A percentile compares a stretch with the other conserved stretches of the same genome.
Evolutionary conservation across 2,113 vertebrate species (phyloP).

Genomic region (Burhinus bistriatus): DNA sequence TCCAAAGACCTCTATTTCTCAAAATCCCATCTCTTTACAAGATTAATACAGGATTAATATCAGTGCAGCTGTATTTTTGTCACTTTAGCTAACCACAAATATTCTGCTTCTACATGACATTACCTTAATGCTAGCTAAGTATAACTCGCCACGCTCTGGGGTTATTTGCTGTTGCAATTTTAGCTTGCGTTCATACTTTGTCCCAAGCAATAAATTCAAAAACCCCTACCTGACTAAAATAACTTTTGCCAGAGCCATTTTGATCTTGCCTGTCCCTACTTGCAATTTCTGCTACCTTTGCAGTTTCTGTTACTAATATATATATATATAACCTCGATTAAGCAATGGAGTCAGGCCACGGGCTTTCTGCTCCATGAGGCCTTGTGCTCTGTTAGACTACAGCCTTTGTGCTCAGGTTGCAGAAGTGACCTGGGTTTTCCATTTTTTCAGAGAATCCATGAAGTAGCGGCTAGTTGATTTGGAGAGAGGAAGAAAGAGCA

Average conservation of each 20-base stretch:
- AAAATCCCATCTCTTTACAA: constrained; percentile 66
- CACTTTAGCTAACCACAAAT: constrained; percentile 64
- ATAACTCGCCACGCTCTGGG: constrained; percentile 40
- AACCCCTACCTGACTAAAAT: constrained; percentile 24
- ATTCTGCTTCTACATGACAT: constrained; percentile 66
- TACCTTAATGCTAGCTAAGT: constrained; percentile 69
- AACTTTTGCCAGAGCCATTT: constrained; percentile 39
- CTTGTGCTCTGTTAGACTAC: background rate
- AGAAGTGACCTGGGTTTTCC: background rate
- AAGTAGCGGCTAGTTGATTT: background rate
- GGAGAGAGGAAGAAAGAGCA: background rate
- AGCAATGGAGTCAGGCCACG: background rate
- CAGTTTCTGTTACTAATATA: constrained; percentile 25
- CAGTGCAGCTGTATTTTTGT: constrained; percentile 60
- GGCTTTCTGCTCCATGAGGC: background rate
- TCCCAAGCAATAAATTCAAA: constrained; percentile 46
- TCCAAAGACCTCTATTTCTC: constrained; percentile 49
- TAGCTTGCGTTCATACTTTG: constrained; percentile 60
- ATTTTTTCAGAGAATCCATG: background rate
- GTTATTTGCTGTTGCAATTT: constrained; percentile 66
- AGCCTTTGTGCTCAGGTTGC: background rate
- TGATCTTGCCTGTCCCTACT: constrained; percentile 24
- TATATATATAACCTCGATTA: constrained; percentile 16
- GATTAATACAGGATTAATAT: constrained; percentile 68
- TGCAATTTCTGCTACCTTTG: constrained; percentile 10